Base-by-base conservation (phyloP, 2,797 vertebrate genomes). In the Hypotaenidia okinawae region DNA sequence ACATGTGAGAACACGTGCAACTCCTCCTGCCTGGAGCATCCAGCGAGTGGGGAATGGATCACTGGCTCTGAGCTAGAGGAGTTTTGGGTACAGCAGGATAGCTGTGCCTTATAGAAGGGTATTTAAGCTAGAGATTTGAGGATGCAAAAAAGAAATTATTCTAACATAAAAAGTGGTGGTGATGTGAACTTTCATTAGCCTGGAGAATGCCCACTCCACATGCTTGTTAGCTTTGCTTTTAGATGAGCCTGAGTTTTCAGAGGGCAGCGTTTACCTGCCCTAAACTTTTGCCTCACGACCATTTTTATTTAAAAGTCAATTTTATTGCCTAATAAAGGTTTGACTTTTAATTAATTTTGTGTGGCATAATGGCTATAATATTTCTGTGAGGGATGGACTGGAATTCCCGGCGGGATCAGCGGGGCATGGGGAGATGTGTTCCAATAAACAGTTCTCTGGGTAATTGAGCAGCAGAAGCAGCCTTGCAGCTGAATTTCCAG, bases 281-380 rank as follows among this genome's bases (percentile, higher is more conserved):
- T 85, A 69, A 76, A 69, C 94, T 45, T 90, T 32, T 77, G 41
- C 88, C 84, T 90, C 80, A 10, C 1, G 6, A 39, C 59, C 76
- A 25, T 78, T 80, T 91, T 75, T 63, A 79, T 67, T 91, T 80
- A 25, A 80, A 89, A 77, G 30, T 57, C 69, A 30, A 9, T 70
- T 93, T 92, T 81, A 90, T 35, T 87, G 81, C 67, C 73, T 91
- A 82, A 55, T 89, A 84, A 91, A 74, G 79, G 59, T 63, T 93
- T 76, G 90, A 19, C 57, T 94, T 87, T 43, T 80, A 73, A 84
- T 96, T 93, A 81, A 84, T 96, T 90, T 61, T 57, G 32, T 49
- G 30, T 39, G 62, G 37, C 49, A 13, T 49, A 70, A n/a, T 33
- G 49, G 45, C 51, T 73, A 15, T 54, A n/a, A 32, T 39, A 27